phyloP scores from a whole-genome alignment of 2,888 invertebrate species.

The Myathropa florea region DNA sequence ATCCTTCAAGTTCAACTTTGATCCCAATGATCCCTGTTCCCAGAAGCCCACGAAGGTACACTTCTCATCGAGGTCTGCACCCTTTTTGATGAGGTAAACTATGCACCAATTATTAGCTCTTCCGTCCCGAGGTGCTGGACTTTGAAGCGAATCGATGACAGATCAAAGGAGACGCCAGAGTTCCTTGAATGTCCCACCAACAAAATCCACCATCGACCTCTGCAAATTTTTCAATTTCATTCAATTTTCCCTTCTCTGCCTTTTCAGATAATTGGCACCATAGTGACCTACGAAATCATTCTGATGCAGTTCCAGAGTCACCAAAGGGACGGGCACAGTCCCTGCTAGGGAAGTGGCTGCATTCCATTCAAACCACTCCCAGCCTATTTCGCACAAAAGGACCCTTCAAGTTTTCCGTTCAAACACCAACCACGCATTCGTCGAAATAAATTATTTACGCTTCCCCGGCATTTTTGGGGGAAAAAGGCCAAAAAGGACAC shows the following conservation, averaged over 20 bases:
- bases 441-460: background rate
- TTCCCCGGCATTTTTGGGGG: too few species aligned
- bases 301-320: conserved; percentile 68
- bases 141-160: too few species aligned
- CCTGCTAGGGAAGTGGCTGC: conserved; percentile 55
- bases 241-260: background rate
- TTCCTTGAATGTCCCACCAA: background rate
- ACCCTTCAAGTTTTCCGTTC: background rate
- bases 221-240: too few species aligned
- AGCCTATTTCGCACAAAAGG: background rate
- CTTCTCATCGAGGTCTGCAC: too few species aligned
- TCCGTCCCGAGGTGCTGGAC: too few species aligned
- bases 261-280: conserved; percentile 83
- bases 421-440: background rate
- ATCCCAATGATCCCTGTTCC: too few species aligned
- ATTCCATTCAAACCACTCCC: background rate
- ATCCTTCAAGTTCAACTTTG: too few species aligned
- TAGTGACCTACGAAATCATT: conserved; percentile 81
- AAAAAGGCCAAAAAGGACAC: background rate
- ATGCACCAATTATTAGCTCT: too few species aligned
- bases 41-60: too few species aligned
- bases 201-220: background rate
- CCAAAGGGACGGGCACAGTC: conserved; percentile 72
- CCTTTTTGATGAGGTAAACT: too few species aligned
- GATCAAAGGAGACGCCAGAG: background rate